phyloP scores from a whole-genome alignment of 2,888 invertebrate species.

The Cryptosula pallasiana region DNA sequence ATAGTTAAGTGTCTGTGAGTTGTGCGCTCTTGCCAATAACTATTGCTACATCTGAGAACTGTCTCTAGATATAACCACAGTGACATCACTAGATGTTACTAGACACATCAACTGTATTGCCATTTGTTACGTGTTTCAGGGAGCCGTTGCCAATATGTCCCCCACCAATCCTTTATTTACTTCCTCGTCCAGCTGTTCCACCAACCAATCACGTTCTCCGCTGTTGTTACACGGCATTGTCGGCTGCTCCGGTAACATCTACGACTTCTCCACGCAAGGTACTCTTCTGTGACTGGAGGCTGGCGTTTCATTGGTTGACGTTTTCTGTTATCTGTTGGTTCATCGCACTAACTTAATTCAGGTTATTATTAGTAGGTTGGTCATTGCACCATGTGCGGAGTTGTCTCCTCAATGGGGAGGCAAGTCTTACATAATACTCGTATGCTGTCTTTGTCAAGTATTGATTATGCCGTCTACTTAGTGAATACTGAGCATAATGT shows the following conservation, averaged over 20 bases:
- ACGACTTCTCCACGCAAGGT: neutral
- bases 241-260: neutral
- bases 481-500: too few species aligned
- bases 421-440: neutral
- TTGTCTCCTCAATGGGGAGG: neutral
- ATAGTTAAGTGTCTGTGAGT: too few species aligned
- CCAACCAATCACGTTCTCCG: neutral
- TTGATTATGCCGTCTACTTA: too few species aligned
- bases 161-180: slow-evolving; percentile 16
- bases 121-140: neutral
- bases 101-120: too few species aligned
- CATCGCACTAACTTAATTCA: too few species aligned
- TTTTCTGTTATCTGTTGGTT: neutral
- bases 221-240: neutral
- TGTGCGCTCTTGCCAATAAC: too few species aligned
- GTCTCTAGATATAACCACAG: too few species aligned
- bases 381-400: neutral
- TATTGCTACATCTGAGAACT: too few species aligned
- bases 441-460: too few species aligned
- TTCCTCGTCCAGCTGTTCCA: neutral
- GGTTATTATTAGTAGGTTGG: too few species aligned
- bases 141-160: slow-evolving; percentile 12
- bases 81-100: too few species aligned
- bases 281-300: neutral
- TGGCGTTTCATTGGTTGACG: neutral